phyloP scores from a whole-genome alignment of 2,888 invertebrate species.

The Phlogophora meticulosa region DNA sequence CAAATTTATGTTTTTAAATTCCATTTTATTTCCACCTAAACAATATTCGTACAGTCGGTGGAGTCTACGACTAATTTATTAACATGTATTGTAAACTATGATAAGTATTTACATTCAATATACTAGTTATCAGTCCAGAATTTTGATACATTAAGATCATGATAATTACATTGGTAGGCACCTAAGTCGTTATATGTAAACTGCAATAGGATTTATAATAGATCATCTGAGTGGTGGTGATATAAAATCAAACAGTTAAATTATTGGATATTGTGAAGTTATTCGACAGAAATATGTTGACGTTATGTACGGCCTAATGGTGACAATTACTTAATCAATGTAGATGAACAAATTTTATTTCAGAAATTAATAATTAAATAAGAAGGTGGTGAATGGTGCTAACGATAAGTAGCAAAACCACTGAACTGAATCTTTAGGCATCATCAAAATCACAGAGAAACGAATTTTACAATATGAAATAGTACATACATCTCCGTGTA shows the following conservation, averaged over 20 bases:
- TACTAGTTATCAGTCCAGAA: constrained; percentile 51
- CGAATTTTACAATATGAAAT: constrained; percentile 64
- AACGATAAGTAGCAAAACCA: constrained; percentile 50
- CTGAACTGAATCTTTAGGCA: constrained; percentile 61
- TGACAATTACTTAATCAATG: no score
- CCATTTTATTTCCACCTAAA: constrained; percentile 76
- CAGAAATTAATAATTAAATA: background rate
- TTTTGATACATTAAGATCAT: constrained; percentile 47
- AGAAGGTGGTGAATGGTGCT: no score
- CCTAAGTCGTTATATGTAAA: background rate
- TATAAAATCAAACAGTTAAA: background rate
- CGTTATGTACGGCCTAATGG: no score
- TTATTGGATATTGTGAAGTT: background rate
- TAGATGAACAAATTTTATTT: background rate
- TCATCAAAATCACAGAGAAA: constrained; percentile 69
- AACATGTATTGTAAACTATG: constrained; percentile 72
- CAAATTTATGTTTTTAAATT: constrained; percentile 63
- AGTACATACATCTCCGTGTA: constrained; percentile 61
- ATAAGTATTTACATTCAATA: constrained; percentile 63
- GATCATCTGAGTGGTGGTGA: background rate
- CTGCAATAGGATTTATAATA: background rate
- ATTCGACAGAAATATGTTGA: background rate
- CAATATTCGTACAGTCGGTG: constrained; percentile 77
- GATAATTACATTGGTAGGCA: background rate
- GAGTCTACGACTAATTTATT: constrained; percentile 71